Conservation (phyloP, 2,888 invertebrate species). For the Agrilus mali region DNA sequence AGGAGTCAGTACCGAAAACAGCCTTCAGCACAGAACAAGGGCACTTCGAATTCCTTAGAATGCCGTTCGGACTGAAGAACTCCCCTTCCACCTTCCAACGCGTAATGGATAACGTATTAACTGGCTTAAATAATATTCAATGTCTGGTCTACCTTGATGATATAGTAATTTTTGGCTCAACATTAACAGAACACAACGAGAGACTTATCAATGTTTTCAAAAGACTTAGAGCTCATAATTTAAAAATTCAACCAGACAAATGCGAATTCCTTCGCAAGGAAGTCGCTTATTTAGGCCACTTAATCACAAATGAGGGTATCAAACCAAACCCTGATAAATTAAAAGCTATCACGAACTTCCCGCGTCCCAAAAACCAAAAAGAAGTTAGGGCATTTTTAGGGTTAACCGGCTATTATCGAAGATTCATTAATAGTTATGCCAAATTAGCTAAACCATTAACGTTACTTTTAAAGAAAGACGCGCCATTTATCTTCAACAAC, state of each 20-base stretch:
- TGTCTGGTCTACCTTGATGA: slow-evolving; percentile 14
- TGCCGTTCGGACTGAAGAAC: slow-evolving; percentile 16
- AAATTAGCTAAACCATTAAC: slow-evolving; percentile 9
- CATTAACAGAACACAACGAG: slow-evolving; percentile 11
- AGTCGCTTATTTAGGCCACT: slow-evolving; percentile 8
- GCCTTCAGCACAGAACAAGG: slow-evolving; percentile 12
- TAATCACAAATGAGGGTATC: slow-evolving; percentile 6
- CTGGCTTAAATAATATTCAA: slow-evolving; percentile 7
- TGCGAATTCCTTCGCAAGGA: slow-evolving; percentile 1
- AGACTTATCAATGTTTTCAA: slow-evolving; percentile 1
- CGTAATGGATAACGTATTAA: slow-evolving; percentile 12
- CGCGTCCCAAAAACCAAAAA: too few species aligned
- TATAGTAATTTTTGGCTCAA: slow-evolving; percentile 9
- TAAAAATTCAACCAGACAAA: background rate
- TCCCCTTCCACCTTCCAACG: slow-evolving; percentile 14
- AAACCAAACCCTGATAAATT: slow-evolving; percentile 6
- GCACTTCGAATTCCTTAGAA: slow-evolving; percentile 13
- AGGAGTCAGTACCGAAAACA: slow-evolving; percentile 11
- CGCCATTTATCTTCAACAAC: too few species aligned
- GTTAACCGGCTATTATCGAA: background rate
- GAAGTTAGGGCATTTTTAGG: too few species aligned
- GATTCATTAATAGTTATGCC: slow-evolving; percentile 2
- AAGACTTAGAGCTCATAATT: background rate
- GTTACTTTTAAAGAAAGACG: slow-evolving; percentile 11
- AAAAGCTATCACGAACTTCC: background rate